Base-by-base conservation (phyloP, 2,888 invertebrate genomes). In the Drosophila melanocephala region DNA sequence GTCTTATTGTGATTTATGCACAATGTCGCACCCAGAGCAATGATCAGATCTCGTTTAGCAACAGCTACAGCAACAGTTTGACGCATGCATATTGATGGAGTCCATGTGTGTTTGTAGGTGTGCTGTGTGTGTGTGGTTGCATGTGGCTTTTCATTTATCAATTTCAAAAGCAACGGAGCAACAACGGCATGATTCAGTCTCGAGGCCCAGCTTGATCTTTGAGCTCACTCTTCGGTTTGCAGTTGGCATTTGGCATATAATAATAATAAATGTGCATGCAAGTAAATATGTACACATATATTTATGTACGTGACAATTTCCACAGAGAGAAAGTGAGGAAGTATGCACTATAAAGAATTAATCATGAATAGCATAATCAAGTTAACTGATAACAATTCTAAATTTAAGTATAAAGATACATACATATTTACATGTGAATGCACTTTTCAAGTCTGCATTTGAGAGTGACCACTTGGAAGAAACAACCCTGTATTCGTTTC, bases 141-240 rank as follows among this genome's bases (percentile, higher is more conserved):
- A 55, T 55, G 61, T 28, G 52, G 55, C 42, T 62, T 70, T 73
- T 79, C 65, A 84, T 82, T 89, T 84, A 82, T 87, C 80, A 80
- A 72, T 75, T 77, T 75, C 50, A 68, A 72, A 62, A 66, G 74
- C 55, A 74, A 84, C 72, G 64, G n/a, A 9, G 69, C 72, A 87
- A 75, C 69, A 75, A 82, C 79, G 81, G 81, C 73, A 80, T 89
- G 79, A 79, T 72, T 79, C 79, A 75, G 75, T 50, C 44, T 51
- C 16, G 5, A n/a, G 66, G 53, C 67, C 26, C 68, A 73, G 65
- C 66, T 75, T 52, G 66, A 57, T 22, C 55, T 47, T 50, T 52
- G 19, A 55, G 59, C 30, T 35, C 53, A n/a, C 42, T 50, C 51
- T 77, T 61, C 58, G 10, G 22, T 28, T 76, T 79, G 55, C 52